Conservation (phyloP, 2,113 vertebrate species). For the Budorcas taxicolor region DNA sequence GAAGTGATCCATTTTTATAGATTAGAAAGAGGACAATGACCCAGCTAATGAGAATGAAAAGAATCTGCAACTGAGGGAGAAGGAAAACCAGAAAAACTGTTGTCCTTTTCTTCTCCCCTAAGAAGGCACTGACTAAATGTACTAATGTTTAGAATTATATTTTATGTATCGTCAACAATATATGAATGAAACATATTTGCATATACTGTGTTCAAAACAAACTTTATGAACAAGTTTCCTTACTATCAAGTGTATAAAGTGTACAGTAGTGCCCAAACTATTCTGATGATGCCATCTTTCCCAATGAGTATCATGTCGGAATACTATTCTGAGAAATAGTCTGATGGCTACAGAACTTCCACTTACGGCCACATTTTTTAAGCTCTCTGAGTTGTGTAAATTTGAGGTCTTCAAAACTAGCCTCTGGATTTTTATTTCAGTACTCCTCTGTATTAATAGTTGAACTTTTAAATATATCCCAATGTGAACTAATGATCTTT, state of each 20-base stretch:
- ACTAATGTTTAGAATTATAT: neutral
- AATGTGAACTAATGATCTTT: neutral
- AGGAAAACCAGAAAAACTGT: neutral
- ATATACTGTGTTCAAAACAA: neutral
- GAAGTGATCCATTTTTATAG: neutral
- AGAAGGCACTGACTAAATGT: neutral
- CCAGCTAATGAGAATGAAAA: neutral
- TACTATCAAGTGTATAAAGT: neutral
- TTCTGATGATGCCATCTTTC: neutral
- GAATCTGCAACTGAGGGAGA: neutral
- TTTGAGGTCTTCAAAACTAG: neutral
- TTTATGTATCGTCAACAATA: neutral
- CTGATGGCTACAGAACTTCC: neutral
- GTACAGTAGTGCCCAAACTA: accelerated
- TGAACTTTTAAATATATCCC: neutral
- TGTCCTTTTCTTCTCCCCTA: neutral
- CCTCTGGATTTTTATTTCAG: neutral
- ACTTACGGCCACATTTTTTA: neutral
- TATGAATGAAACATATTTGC: neutral
- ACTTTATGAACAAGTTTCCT: neutral
- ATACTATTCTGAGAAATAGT: neutral
- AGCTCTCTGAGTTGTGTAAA: neutral
- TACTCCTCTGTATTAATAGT: neutral
- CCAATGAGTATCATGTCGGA: neutral
- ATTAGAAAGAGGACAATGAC: neutral